Evolutionary conservation across 2,797 vertebrate species (phyloP).

Genomic region (Morelia viridis): DNA sequence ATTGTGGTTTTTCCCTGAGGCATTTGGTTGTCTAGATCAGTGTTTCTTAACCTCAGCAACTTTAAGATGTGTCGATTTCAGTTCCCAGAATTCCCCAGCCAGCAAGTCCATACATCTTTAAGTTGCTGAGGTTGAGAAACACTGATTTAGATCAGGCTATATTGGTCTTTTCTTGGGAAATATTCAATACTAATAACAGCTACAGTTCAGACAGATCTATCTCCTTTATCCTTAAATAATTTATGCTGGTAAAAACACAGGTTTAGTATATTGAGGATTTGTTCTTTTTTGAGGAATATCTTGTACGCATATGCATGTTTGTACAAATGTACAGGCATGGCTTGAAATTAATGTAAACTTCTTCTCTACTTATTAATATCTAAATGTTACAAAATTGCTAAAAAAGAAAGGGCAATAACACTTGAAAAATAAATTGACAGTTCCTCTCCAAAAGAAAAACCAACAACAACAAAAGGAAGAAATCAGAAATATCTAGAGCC

Average conservation of each 20-base stretch:
- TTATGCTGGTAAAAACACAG: background rate
- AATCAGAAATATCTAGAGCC: background rate
- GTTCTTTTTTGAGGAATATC: background rate
- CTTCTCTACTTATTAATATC: conserved; percentile 30
- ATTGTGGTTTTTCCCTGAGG: background rate
- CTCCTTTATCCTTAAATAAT: background rate
- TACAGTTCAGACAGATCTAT: background rate
- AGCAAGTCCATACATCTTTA: background rate
- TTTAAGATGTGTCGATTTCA: background rate
- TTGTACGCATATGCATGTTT: background rate
- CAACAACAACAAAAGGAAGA: conserved; percentile 15
- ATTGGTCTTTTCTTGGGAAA: background rate
- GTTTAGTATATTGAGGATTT: background rate
- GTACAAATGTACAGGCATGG: background rate
- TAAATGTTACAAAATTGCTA: background rate
- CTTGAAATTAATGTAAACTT: background rate
- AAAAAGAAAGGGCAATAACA: background rate
- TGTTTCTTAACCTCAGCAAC: background rate
- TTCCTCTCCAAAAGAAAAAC: background rate
- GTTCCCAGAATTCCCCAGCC: background rate
- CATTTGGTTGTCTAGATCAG: background rate
- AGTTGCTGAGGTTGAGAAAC: background rate
- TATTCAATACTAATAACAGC: background rate
- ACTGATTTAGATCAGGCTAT: background rate
- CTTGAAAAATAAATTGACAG: background rate